Evolutionary conservation across 1,140 invertebrate species (phyloP).

Genomic region (Drosophila pseudoobscura): DNA sequence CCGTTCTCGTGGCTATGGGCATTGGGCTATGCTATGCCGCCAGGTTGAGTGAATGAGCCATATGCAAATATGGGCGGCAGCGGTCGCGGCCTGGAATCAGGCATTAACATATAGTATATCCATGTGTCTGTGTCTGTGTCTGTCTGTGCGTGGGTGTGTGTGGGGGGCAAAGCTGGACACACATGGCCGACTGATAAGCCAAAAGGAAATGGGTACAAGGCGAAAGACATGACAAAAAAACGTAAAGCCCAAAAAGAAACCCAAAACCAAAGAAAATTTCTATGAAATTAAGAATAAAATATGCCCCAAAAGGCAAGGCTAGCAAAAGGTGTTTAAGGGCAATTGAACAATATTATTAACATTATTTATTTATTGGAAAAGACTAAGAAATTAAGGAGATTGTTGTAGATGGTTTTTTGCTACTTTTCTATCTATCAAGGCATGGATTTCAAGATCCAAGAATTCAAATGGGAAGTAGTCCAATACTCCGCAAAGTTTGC

Average conservation of each 20-base stretch:
- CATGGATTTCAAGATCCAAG: no score
- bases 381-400: no score
- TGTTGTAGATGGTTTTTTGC: no score
- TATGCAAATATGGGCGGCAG: conserved; percentile 68
- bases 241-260: neutral
- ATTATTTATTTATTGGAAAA: no score
- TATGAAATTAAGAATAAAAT: neutral
- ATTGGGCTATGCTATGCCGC: conserved; percentile 13
- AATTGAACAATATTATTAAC: no score
- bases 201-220: conserved; percentile 66
- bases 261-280: neutral
- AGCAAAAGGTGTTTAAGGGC: no score
- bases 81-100: conserved; percentile 59
- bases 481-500: no score
- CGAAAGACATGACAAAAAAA: conserved; percentile 5
- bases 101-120: conserved; percentile 58
- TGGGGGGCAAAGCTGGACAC: conserved; percentile 63
- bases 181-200: conserved; percentile 63
- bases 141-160: neutral
- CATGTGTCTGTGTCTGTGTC: conserved; percentile 25
- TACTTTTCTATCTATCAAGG: no score
- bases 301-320: neutral
- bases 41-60: conserved; percentile 76
- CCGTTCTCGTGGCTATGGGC: no score
- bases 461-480: no score